phyloP scores from a whole-genome alignment of 2,888 invertebrate genomes.

The Tenthredo scrophulariae region DNA sequence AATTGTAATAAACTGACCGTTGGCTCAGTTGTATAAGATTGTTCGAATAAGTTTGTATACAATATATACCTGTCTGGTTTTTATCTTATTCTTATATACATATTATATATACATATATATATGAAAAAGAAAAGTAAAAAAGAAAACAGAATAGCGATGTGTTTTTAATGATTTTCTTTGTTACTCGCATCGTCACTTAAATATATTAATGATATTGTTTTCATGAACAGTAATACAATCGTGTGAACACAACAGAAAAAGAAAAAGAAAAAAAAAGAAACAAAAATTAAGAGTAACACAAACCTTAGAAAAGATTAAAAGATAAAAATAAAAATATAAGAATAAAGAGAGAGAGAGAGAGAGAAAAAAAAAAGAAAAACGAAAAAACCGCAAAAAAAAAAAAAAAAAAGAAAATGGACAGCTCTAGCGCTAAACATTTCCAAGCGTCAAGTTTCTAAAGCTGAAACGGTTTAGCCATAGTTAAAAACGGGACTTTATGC shows the following conservation, averaged over 20 bases:
- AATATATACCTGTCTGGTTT: background rate
- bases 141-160: background rate
- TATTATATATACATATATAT: background rate
- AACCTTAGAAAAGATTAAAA: slow-evolving; percentile 16
- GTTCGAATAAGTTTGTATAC: background rate
- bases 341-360: background rate
- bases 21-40: background rate
- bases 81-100: background rate
- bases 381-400: background rate
- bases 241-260: background rate
- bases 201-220: background rate
- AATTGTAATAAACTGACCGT: background rate
- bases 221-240: background rate
- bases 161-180: slow-evolving; percentile 16
- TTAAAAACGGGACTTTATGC: background rate
- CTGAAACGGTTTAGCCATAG: background rate
- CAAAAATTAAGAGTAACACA: slow-evolving; percentile 1
- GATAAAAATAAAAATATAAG: background rate
- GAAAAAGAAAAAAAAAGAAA: background rate
- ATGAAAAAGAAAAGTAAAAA: background rate
- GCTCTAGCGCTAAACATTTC: slow-evolving; percentile 42
- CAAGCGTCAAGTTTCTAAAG: slow-evolving; percentile 4
- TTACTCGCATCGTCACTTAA: background rate
- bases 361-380: background rate
- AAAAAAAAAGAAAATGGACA: slow-evolving; percentile 33